Conservation (phyloP, 2,113 vertebrate species). For the Podiceps cristatus region DNA sequence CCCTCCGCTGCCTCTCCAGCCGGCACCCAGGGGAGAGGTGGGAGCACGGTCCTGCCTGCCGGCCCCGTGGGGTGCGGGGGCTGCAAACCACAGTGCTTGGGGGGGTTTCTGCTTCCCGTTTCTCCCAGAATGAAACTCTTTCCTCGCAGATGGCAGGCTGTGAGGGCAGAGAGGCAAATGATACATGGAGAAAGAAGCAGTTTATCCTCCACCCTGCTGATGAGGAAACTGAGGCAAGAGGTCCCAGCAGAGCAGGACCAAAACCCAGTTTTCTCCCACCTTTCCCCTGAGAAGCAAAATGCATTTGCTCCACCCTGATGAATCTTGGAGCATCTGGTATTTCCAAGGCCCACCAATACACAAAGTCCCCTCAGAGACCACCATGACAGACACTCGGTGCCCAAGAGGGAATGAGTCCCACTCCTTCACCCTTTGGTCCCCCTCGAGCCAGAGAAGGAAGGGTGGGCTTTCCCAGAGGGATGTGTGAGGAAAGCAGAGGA, state of each 20-base stretch:
- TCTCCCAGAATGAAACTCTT: background rate
- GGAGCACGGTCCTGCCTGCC: fast-evolving
- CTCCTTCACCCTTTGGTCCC: background rate
- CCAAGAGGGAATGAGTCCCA: background rate
- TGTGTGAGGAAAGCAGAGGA: background rate
- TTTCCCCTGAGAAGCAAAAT: background rate
- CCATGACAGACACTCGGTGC: background rate
- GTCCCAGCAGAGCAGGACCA: background rate
- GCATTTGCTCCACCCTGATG: background rate
- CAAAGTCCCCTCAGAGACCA: background rate
- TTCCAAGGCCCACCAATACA: background rate
- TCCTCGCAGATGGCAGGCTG: background rate
- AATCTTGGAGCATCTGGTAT: background rate
- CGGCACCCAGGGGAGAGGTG: background rate
- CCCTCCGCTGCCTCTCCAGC: background rate
- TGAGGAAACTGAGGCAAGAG: background rate
- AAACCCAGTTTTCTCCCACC: background rate
- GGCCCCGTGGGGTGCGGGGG: fast-evolving
- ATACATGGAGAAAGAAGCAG: background rate
- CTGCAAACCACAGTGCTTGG: background rate
- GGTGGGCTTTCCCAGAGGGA: background rate
- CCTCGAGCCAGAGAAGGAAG: background rate
- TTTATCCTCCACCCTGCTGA: background rate
- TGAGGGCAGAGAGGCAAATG: background rate
- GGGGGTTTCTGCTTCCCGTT: background rate